These are phyloP conservation scores for Falco rusticolus DNA, from an alignment of 2,797 vertebrate species.

Conservation along the genomic window DNA sequence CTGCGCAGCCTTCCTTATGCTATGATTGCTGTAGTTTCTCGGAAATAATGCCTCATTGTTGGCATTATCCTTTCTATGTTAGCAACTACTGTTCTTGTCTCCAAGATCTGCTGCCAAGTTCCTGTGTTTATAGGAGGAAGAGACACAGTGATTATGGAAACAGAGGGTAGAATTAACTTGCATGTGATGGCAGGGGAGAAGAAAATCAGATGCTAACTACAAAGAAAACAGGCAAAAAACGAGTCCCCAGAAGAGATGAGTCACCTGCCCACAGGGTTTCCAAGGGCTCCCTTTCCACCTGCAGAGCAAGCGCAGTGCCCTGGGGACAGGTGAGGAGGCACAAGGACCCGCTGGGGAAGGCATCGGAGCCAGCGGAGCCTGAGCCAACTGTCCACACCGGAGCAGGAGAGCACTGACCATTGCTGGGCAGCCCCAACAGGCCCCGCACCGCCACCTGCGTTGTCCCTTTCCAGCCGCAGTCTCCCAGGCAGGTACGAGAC, in stretches of 20 bases:
- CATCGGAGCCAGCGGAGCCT: background rate
- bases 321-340: background rate
- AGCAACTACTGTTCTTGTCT: background rate
- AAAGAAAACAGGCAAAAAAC: background rate
- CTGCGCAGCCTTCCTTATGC: background rate
- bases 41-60: background rate
- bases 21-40: background rate
- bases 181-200: background rate
- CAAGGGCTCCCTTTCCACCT: background rate
- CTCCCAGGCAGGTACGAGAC: rapidly evolving
- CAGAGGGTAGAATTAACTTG: background rate
- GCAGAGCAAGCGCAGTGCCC: rapidly evolving
- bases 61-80: background rate
- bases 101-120: background rate
- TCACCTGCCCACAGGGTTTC: background rate
- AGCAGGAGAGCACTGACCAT: background rate
- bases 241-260: background rate
- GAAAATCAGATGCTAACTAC: background rate
- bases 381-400: background rate
- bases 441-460: rapidly evolving
- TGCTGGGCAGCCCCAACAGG: background rate
- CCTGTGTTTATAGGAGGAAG: background rate
- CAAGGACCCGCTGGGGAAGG: background rate
- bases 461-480: rapidly evolving
- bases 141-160: background rate